These are phyloP conservation scores for Axis porcinus DNA, from an alignment of 2,113 vertebrate species.

Conservation along the genomic window DNA sequence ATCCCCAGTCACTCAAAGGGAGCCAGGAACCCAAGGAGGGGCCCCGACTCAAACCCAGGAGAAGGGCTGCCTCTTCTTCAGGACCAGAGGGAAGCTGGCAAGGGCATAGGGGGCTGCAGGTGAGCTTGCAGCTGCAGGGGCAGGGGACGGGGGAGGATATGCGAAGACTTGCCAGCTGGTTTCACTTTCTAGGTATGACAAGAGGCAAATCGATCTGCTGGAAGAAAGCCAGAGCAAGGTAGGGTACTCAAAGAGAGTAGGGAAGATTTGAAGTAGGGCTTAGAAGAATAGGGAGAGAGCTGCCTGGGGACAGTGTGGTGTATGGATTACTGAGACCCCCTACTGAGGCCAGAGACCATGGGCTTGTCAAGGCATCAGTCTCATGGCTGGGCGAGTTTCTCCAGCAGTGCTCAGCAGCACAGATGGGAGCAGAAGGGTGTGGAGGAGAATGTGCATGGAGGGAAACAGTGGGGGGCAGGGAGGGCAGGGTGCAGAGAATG, in stretches of 20 bases:
- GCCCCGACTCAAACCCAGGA: neutral
- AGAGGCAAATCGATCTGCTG: neutral
- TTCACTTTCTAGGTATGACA: neutral
- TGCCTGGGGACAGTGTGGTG: rapidly evolving
- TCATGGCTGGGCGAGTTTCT: neutral
- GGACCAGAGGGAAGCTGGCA: neutral
- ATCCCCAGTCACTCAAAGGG: neutral
- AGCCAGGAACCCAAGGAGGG: neutral
- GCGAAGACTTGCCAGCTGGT: neutral
- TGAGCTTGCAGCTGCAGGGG: neutral
- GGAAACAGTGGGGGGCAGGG: neutral
- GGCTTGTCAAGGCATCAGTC: neutral
- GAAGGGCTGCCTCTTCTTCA: neutral
- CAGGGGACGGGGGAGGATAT: neutral
- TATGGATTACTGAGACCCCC: neutral
- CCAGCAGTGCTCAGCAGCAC: neutral
- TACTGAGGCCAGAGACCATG: neutral
- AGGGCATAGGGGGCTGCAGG: neutral
- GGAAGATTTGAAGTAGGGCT: neutral
- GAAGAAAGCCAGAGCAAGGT: neutral
- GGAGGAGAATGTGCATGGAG: neutral
- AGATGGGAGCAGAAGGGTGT: neutral
- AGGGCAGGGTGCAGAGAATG: too few relatives aligned
- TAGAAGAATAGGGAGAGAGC: neutral
- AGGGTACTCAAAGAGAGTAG: neutral